A percentile compares a stretch with the other conserved stretches of the same genome.
These are phyloP conservation scores for Falco naumanni DNA, from an alignment of 2,797 vertebrate genomes.

Conservation along the genomic window DNA sequence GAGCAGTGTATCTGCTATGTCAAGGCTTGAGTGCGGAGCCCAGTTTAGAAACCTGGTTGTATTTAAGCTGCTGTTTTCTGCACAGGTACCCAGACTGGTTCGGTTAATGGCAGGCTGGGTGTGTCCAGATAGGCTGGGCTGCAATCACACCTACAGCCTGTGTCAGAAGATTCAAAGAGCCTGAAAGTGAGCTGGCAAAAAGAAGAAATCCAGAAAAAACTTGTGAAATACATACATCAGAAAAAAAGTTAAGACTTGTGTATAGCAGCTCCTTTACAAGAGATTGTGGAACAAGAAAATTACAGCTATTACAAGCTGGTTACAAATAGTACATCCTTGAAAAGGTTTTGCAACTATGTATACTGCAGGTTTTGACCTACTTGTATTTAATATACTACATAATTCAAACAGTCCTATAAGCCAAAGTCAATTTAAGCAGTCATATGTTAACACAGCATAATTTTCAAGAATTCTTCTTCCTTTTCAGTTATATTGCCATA, in stretches of 20 bases:
- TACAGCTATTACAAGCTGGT: not conserved
- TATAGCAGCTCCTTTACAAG: not conserved
- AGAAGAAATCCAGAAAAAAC: not conserved
- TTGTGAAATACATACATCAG: not conserved
- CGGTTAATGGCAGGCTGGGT: not conserved
- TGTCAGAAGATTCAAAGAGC: not conserved
- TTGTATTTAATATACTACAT: not conserved
- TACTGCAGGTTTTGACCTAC: not conserved
- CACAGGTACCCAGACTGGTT: not conserved
- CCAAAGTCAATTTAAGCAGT: slow-evolving; percentile 44
- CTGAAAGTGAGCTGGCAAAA: not conserved
- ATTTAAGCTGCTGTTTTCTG: not conserved
- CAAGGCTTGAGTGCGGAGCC: not conserved
- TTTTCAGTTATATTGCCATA: not conserved
- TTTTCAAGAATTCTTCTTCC: slow-evolving; percentile 6
- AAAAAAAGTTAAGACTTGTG: not conserved
- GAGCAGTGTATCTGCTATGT: not conserved
- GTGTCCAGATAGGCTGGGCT: not conserved
- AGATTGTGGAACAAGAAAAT: not conserved
- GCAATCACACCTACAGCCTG: not conserved
- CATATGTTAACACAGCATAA: slow-evolving; percentile 6
- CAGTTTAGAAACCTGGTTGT: not conserved
- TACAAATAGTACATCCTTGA: not conserved
- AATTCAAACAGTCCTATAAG: slow-evolving; percentile 10
- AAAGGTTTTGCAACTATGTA: slow-evolving; percentile 27